Conservation (phyloP, 2,888 invertebrate species). For the Scrobipalpa costella region DNA sequence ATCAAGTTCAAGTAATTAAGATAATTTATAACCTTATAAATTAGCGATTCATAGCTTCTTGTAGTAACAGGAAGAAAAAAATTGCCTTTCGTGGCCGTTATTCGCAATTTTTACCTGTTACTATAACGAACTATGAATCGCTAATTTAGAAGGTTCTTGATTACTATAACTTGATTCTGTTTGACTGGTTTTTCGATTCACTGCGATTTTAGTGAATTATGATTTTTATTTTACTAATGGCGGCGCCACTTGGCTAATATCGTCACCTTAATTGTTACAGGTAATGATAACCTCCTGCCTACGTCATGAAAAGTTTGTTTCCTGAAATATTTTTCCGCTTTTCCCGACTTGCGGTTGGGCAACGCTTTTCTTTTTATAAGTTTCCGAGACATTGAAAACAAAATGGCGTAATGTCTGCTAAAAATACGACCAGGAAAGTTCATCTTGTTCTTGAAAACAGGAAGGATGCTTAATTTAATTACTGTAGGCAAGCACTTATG, state of each 20-base stretch:
- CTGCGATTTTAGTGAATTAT: no score
- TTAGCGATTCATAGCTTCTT: no score
- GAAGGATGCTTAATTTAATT: neutral
- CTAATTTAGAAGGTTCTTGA: no score
- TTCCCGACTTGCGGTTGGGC: neutral
- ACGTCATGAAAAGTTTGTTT: slow-evolving; percentile 8
- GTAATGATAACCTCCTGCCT: neutral
- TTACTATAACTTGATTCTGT: no score
- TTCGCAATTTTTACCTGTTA: no score
- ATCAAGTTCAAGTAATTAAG: no score
- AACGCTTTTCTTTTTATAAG: neutral
- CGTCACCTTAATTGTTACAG: neutral
- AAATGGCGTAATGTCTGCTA: neutral
- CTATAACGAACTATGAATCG: no score
- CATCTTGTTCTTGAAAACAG: neutral
- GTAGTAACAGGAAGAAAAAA: neutral
- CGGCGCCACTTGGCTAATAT: no score
- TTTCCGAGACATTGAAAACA: slow-evolving; percentile 3
- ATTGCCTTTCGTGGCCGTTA: no score
- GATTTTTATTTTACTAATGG: no score
- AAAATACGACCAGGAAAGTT: neutral
- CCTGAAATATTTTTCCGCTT: neutral
- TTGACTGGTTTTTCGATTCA: no score
- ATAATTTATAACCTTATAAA: no score
- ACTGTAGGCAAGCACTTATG: neutral